Evolutionary conservation across 2,888 invertebrate genomes (phyloP).

Genomic region (Thelaira solivaga): DNA sequence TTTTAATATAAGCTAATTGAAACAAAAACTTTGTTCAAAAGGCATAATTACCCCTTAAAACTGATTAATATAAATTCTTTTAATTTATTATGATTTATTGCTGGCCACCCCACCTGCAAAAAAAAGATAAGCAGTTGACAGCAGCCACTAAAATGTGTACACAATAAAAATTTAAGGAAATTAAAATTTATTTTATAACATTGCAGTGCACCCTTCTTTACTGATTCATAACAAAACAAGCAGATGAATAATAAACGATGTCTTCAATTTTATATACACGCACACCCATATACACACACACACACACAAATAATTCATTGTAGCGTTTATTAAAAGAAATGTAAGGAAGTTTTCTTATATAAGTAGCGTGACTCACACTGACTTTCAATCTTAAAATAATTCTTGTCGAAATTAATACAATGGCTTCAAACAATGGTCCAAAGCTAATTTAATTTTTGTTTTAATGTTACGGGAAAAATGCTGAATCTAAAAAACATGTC

Average conservation of each 20-base stretch:
- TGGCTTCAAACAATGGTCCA: too few relatives aligned
- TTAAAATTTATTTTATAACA: conserved; percentile 8
- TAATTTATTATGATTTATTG: neutral
- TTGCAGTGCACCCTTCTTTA: conserved; percentile 14
- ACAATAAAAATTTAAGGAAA: conserved; percentile 50
- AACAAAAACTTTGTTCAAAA: conserved; percentile 8
- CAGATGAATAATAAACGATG: conserved; percentile 41
- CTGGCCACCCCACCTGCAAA: conserved; percentile 11
- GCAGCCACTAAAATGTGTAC: neutral
- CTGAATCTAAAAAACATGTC: too few relatives aligned
- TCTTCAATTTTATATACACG: too few relatives aligned
- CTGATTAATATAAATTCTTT: conserved; percentile 13
- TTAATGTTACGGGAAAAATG: too few relatives aligned
- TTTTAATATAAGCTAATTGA: neutral
- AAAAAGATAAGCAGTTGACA: conserved; percentile 8
- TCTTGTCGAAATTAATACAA: too few relatives aligned
- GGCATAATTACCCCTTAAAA: conserved; percentile 35
- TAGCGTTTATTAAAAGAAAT: conserved; percentile 27
- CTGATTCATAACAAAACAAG: neutral
- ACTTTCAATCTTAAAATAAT: conserved; percentile 16
- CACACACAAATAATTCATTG: too few relatives aligned
- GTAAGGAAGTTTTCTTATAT: conserved; percentile 41
- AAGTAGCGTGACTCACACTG: conserved; percentile 55
- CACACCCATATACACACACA: too few relatives aligned
- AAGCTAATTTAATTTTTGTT: too few relatives aligned